Base-by-base conservation (phyloP, 2,113 vertebrate genomes). In the Burhinus oedicnemus region DNA sequence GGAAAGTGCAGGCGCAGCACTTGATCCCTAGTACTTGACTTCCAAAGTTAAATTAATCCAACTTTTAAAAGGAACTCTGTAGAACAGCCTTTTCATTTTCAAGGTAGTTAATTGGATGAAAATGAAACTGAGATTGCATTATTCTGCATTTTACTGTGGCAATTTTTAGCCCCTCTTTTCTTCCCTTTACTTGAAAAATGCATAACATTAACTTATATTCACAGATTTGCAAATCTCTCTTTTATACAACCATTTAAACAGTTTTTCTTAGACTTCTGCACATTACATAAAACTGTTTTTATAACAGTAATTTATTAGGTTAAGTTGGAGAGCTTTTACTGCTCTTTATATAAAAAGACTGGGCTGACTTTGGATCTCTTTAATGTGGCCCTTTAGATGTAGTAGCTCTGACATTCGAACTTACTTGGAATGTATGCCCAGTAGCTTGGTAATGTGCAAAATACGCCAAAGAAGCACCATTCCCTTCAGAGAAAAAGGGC, bases 231-330 rank as follows among this genome's bases (percentile, higher is more conserved):
- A 97, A 97, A 96, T 97, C 90, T 97, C 74, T 93, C 74, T 97
- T 95, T 95, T 94, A 92, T 94, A 66, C 91, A 94, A 95, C 90
- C 55, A 94, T 93, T 96, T 85, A 94, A 97, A 90, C 69, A 92
- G 65, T 66, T 89, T 96, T 94, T 95, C 81, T 96, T 97, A 97
- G 83, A 94, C 89, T 97, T 96, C 87, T 96, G 69, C 79, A 94
- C 81, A 42, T 96, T 97, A 70, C 51, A 91, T 91, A 89, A 94
- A 89, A 54, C 44, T 94, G 84, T 90, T 97, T 93, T 97, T 92
- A 95, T 94, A 95, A 89, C 84, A 77, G 60, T 84, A 93, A 94
- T 94, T 97, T 97, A 96, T 96, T 95, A 91, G 83, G 75, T 94
- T 86, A 93, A 85, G 54, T 95, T 91, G 89, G 85, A 88, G 89